These are phyloP conservation scores for Mesocricetus auratus DNA, from an alignment of 2,113 vertebrate genomes.

Conservation along the genomic window DNA sequence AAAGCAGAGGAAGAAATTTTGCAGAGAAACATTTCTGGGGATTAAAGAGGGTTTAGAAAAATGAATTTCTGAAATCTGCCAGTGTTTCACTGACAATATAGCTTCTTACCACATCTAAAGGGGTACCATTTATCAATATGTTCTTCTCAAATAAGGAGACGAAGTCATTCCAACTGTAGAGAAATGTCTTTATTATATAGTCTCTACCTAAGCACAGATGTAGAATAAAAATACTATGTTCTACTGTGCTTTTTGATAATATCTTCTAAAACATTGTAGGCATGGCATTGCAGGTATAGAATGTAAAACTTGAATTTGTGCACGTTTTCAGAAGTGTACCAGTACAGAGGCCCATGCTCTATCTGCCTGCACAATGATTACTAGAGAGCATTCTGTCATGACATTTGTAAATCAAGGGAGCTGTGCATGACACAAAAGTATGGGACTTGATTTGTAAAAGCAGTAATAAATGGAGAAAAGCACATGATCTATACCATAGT, in stretches of 20 bases:
- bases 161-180: not conserved
- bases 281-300: not conserved
- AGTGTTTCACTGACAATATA: not conserved
- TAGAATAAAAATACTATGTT: not conserved
- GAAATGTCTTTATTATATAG: not conserved
- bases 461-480: slow-evolving; percentile 60
- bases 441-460: slow-evolving; percentile 66
- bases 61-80: not conserved
- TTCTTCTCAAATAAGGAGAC: not conserved
- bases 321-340: not conserved
- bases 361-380: slow-evolving; percentile 67
- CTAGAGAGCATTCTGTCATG: slow-evolving; percentile 62
- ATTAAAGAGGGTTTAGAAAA: not conserved
- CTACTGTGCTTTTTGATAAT: not conserved
- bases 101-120: not conserved
- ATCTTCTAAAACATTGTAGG: slow-evolving; percentile 2
- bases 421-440: not conserved
- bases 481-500: not conserved
- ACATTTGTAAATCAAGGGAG: slow-evolving; percentile 57
- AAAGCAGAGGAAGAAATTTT: not conserved
- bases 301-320: slow-evolving; percentile 25
- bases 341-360: not conserved
- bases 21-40: not conserved
- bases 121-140: not conserved
- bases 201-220: not conserved